phyloP scores from a whole-genome alignment of 2,797 vertebrate genomes.

The Enteromius treurensis region DNA sequence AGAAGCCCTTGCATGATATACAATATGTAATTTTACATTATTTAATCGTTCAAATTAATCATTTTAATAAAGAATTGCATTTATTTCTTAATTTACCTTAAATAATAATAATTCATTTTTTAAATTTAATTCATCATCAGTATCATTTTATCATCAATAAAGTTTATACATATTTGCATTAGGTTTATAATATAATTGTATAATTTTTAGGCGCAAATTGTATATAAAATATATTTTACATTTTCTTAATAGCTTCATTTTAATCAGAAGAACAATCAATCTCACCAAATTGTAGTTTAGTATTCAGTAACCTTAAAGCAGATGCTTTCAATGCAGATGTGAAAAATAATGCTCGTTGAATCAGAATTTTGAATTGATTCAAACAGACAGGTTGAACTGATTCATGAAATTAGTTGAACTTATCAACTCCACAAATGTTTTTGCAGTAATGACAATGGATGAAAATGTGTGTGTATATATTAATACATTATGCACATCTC shows the following conservation, averaged over 20 bases:
- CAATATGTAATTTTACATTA: neutral
- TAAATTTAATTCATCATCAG: too few species aligned
- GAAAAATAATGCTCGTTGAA: neutral
- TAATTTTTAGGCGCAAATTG: neutral
- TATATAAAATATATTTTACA: neutral
- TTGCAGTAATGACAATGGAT: neutral
- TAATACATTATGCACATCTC: too few species aligned
- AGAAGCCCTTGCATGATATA: neutral
- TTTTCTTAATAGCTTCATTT: neutral
- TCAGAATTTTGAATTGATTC: neutral
- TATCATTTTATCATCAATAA: neutral
- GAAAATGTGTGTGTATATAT: too few species aligned
- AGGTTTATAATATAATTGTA: neutral
- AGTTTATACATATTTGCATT: neutral
- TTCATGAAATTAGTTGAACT: neutral
- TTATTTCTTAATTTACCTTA: too few species aligned
- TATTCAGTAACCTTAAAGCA: neutral
- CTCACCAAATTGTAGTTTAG: neutral
- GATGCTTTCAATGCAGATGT: neutral
- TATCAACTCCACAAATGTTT: neutral
- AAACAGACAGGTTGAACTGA: neutral
- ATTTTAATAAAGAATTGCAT: too few species aligned
- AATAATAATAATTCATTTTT: neutral
- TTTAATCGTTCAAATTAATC: neutral
- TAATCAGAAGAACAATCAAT: neutral